Evolutionary conservation across 1,140 invertebrate genomes (phyloP).

Genomic region (Ditylenchus dipsaci): DNA sequence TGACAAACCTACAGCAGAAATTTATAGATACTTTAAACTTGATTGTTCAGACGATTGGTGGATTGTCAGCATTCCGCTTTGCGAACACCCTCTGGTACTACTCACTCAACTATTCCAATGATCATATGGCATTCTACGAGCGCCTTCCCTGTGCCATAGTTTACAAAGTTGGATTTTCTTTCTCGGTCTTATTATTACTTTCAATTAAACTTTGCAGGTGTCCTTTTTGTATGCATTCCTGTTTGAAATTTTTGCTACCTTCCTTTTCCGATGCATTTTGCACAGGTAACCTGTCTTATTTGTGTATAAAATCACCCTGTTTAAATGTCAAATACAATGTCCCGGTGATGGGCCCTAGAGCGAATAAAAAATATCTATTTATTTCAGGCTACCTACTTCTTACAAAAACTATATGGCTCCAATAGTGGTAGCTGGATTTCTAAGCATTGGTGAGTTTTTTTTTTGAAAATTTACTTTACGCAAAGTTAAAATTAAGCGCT

Average conservation of each 20-base stretch:
- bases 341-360: no score
- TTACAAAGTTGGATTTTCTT: slow-evolving; percentile 42
- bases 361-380: no score
- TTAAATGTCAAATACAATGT: no score
- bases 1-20: no score
- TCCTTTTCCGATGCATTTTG: slow-evolving; percentile 26
- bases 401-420: slow-evolving; percentile 22
- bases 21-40: background rate
- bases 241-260: slow-evolving; percentile 36
- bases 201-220: slow-evolving; percentile 23
- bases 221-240: slow-evolving; percentile 40
- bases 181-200: slow-evolving; percentile 14
- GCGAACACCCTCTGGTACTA: slow-evolving; percentile 47
- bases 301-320: background rate
- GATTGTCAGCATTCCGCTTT: slow-evolving; percentile 39
- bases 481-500: slow-evolving; percentile 35
- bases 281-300: background rate
- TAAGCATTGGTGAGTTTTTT: slow-evolving; percentile 38
- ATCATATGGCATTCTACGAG: slow-evolving; percentile 39
- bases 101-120: slow-evolving; percentile 32
- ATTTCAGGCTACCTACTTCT: background rate
- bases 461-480: background rate
- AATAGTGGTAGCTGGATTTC: slow-evolving; percentile 34
- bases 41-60: slow-evolving; percentile 30
- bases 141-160: slow-evolving; percentile 35